Evolutionary conservation across 2,888 invertebrate species (phyloP).

Genomic region (Balanococcus diminutus): DNA sequence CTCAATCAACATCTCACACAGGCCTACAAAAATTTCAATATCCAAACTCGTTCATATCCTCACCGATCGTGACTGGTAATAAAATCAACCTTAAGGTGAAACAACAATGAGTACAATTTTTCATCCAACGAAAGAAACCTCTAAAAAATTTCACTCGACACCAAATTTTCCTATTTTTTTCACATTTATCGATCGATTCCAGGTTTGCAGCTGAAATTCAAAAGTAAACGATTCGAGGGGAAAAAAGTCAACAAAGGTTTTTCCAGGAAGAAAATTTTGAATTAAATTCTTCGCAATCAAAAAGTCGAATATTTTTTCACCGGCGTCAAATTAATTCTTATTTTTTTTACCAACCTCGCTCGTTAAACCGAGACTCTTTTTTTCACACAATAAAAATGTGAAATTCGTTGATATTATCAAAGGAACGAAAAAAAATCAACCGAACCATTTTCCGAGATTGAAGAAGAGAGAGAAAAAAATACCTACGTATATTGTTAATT

Average conservation of each 20-base stretch:
- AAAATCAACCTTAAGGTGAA: not conserved
- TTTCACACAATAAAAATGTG: not conserved
- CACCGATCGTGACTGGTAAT: not conserved
- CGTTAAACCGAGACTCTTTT: not conserved
- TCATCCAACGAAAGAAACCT: not conserved
- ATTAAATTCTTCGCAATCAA: not conserved
- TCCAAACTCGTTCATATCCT: not conserved
- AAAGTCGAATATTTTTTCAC: not conserved
- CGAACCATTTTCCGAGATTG: not conserved
- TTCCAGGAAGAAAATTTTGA: not conserved
- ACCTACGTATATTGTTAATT: not conserved
- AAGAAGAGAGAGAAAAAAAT: not conserved
- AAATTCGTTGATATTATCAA: not conserved
- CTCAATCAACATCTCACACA: not conserved
- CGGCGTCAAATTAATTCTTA: not conserved
- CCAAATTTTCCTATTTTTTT: no score
- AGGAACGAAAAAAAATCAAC: not conserved
- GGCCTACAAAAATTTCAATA: not conserved
- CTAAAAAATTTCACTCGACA: not conserved
- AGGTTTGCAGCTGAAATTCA: not conserved
- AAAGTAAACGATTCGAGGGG: not conserved
- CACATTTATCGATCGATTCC: no score
- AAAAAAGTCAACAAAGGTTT: not conserved
- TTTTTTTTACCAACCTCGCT: not conserved
- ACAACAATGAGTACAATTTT: not conserved